Conservation (phyloP, 2,797 vertebrate species). For the Sternotherus odoratus region DNA sequence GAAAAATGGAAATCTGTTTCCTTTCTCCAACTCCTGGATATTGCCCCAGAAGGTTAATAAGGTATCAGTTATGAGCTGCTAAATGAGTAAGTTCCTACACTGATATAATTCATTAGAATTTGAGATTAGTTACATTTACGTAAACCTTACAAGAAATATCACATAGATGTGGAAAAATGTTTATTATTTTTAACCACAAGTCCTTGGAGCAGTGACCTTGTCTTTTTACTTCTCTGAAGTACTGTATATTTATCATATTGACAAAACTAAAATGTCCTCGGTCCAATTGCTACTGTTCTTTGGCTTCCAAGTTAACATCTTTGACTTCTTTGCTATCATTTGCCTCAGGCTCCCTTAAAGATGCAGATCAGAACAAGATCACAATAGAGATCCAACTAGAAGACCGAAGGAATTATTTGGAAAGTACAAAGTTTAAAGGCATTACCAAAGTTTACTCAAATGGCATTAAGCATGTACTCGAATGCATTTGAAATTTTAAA, state of each 20-base stretch:
- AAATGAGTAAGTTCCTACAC: neutral
- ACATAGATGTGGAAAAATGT: neutral
- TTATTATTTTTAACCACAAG: neutral
- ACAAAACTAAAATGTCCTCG: neutral
- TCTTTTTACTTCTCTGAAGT: neutral
- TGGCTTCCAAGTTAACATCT: neutral
- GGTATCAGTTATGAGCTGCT: neutral
- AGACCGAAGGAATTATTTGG: neutral
- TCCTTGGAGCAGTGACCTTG: neutral
- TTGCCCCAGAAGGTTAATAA: neutral
- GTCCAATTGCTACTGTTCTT: neutral
- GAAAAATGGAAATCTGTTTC: neutral
- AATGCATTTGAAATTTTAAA: neutral
- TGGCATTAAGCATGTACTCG: neutral
- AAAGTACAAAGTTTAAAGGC: neutral
- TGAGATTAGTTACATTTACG: neutral
- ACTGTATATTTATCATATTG: neutral
- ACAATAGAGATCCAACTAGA: neutral
- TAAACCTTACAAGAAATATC: neutral
- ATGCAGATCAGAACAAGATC: rapidly evolving
- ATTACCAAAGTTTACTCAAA: neutral
- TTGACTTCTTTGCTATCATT: neutral
- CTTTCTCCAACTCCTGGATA: neutral
- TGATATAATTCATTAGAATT: neutral
- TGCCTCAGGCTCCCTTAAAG: neutral